phyloP scores from a whole-genome alignment of 1,140 invertebrate species.

The Pantala flavescens region DNA sequence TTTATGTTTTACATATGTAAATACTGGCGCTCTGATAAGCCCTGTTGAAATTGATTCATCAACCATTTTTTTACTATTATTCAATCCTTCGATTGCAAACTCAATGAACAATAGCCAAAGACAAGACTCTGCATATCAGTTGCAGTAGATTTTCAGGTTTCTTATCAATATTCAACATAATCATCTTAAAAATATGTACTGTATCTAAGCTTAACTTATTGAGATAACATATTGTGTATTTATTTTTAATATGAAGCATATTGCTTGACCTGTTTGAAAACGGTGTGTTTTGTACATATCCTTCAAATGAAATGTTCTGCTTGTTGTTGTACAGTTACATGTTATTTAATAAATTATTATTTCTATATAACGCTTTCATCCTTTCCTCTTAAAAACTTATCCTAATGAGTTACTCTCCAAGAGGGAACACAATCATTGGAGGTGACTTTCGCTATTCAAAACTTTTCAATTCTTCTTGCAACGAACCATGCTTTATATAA shows the following conservation, averaged over 20 bases:
- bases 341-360: constrained; percentile 6
- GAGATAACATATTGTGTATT: neutral
- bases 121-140: neutral
- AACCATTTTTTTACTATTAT: neutral
- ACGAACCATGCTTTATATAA: no score
- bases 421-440: no score
- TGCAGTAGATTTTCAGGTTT: neutral
- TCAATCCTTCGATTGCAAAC: neutral
- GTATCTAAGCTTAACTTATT: neutral
- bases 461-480: no score
- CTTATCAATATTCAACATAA: neutral
- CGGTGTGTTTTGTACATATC: constrained; percentile 5
- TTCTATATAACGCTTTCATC: neutral
- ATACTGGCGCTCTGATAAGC: no score
- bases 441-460: no score
- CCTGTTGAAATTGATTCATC: no score
- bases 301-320: constrained; percentile 2
- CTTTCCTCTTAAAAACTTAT: neutral
- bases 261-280: constrained; percentile 6
- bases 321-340: constrained; percentile 3
- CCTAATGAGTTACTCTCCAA: neutral
- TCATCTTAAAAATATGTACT: neutral
- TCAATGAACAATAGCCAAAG: neutral
- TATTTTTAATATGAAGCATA: neutral
- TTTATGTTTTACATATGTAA: no score